Evolutionary conservation across 2,113 vertebrate species (phyloP).

Genomic region (Corydoras maculifer): DNA sequence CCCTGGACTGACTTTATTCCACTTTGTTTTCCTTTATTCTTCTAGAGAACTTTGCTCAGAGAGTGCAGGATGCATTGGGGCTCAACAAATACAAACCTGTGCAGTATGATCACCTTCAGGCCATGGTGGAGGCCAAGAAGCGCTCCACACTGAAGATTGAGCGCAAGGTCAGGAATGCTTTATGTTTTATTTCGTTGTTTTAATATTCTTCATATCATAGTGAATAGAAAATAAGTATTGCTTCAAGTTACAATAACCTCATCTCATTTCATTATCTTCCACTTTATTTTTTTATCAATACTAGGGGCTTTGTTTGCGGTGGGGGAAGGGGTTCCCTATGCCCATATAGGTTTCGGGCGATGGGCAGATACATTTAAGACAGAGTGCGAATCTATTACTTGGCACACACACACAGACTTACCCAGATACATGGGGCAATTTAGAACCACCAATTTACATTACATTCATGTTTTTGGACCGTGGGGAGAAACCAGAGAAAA

Average conservation of each 20-base stretch:
- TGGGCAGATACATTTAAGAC: too few species aligned
- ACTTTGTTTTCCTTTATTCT: neutral
- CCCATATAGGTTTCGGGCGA: too few species aligned
- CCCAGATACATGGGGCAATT: too few species aligned
- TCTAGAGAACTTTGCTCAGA: slow-evolving; percentile 63
- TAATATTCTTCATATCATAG: too few species aligned
- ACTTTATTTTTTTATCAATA: neutral
- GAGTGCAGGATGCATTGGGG: slow-evolving; percentile 64
- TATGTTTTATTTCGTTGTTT: neutral
- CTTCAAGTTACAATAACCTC: neutral
- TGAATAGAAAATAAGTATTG: neutral
- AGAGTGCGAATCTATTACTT: too few species aligned
- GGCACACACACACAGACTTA: too few species aligned
- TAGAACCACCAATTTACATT: too few species aligned
- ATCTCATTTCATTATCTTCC: neutral
- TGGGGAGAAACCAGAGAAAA: too few species aligned
- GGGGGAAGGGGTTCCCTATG: too few species aligned
- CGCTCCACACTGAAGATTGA: slow-evolving; percentile 65
- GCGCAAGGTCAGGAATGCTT: slow-evolving; percentile 69
- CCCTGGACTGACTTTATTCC: too few species aligned
- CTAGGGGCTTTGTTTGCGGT: neutral
- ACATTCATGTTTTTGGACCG: too few species aligned
- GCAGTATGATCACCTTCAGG: slow-evolving; percentile 71
- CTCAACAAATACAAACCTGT: slow-evolving; percentile 71
- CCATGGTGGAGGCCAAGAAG: slow-evolving; percentile 71